Evolutionary conservation across 2,797 vertebrate genomes (phyloP).

Genomic region (Enteromius viviparus): DNA sequence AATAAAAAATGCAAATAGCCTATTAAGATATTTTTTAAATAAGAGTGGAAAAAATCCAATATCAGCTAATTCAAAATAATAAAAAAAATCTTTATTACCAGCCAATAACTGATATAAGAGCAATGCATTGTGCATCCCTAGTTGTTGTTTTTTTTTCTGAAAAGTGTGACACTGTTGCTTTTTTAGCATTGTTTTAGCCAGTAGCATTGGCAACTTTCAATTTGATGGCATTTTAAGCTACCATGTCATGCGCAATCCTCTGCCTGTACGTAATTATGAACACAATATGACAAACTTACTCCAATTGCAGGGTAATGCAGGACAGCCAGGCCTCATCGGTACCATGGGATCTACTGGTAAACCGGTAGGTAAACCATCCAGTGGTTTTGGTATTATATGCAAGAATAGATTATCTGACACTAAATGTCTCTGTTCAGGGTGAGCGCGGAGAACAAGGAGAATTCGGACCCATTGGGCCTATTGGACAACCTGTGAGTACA

Average conservation of each 20-base stretch:
- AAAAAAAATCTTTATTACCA: background rate
- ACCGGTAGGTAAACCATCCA: constrained; percentile 76
- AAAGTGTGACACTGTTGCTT: no score
- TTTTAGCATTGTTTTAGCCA: background rate
- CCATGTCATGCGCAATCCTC: background rate
- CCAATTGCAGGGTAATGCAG: constrained; percentile 82
- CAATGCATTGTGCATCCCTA: no score
- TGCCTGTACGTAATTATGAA: background rate
- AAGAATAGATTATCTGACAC: constrained; percentile 23
- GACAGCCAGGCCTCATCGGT: constrained; percentile 83
- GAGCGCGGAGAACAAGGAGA: constrained; percentile 89
- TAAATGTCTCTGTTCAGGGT: constrained; percentile 77
- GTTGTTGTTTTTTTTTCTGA: background rate
- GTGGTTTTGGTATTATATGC: background rate
- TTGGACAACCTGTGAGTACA: constrained; percentile 86
- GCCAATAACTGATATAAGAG: background rate
- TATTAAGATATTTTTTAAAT: background rate
- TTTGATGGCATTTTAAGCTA: background rate
- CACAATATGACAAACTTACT: background rate
- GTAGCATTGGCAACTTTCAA: background rate
- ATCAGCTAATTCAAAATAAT: background rate
- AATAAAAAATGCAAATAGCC: background rate
- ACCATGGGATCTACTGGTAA: constrained; percentile 91
- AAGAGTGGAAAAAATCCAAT: background rate
- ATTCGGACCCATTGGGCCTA: constrained; percentile 85